A percentile compares a stretch with the other conserved stretches of the same genome.
phyloP scores from a whole-genome alignment of 2,888 invertebrate genomes.

The Anodontia alba region DNA sequence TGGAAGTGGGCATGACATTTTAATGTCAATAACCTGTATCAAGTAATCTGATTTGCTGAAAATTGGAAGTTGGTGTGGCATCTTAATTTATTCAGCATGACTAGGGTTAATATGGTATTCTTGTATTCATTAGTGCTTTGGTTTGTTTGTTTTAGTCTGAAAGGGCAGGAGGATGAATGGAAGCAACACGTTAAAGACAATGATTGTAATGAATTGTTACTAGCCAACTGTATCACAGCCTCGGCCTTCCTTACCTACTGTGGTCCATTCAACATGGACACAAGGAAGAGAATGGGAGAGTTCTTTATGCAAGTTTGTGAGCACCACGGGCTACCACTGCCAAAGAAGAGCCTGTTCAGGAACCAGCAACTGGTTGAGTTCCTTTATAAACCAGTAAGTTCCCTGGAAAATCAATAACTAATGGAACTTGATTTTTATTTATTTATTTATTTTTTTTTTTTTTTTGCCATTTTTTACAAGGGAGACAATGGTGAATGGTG shows the following conservation, averaged over 20 bases:
- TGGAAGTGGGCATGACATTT: too few relatives aligned
- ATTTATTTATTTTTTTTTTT: not conserved
- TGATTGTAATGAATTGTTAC: slow-evolving; percentile 80
- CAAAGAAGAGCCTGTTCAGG: slow-evolving; percentile 79
- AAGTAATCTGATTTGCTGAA: too few relatives aligned
- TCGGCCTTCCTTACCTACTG: slow-evolving; percentile 84
- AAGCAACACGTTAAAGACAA: slow-evolving; percentile 81
- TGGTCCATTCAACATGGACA: slow-evolving; percentile 81
- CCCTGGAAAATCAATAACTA: too few relatives aligned
- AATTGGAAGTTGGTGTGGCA: too few relatives aligned
- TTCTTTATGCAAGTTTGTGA: slow-evolving; percentile 84
- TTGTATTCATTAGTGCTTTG: too few relatives aligned
- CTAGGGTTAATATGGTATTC: too few relatives aligned
- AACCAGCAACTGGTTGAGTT: slow-evolving; percentile 81
- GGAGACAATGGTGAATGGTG: too few relatives aligned
- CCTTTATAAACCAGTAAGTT: slow-evolving; percentile 79
- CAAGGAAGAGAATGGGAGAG: slow-evolving; percentile 81
- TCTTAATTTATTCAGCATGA: too few relatives aligned
- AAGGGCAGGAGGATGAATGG: slow-evolving; percentile 82
- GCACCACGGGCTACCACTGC: slow-evolving; percentile 81
- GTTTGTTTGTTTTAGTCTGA: slow-evolving; percentile 70
- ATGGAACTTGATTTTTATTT: not conserved
- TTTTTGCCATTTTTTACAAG: too few relatives aligned
- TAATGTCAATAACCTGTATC: too few relatives aligned
- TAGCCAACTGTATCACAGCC: slow-evolving; percentile 83